phyloP scores from a whole-genome alignment of 2,797 vertebrate genomes.

The Tinamus major region DNA sequence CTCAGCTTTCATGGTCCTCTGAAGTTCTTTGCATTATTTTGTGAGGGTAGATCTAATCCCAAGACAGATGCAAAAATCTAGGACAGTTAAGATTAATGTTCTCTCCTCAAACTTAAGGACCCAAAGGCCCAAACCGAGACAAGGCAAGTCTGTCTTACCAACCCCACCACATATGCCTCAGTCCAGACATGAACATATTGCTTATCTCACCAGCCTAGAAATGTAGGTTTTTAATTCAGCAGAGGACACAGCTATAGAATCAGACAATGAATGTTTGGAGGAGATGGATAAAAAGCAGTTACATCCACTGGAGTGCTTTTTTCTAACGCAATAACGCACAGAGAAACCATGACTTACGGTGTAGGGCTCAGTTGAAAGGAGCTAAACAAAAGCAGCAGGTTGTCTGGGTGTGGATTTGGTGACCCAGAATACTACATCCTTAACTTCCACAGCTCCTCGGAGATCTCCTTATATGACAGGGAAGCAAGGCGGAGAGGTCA shows the following conservation, averaged over 20 bases:
- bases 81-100: neutral
- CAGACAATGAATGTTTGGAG: neutral
- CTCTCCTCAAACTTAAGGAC: neutral
- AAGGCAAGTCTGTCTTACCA: slow-evolving; percentile 1
- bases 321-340: neutral
- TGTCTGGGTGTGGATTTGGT: neutral
- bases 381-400: neutral
- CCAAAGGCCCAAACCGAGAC: neutral
- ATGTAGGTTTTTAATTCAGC: neutral
- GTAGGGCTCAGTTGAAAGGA: neutral
- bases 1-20: neutral
- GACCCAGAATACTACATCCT: neutral
- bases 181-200: neutral
- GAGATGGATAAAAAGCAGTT: neutral
- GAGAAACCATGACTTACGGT: neutral
- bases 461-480: neutral
- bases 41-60: neutral
- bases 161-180: neutral
- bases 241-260: neutral
- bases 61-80: neutral
- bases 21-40: neutral
- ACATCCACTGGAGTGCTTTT: neutral
- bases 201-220: neutral
- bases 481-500: neutral
- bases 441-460: neutral